Evolutionary conservation across 2,797 vertebrate genomes (phyloP), one percentile per base, ranked within the genome.

Genomic region (Tauraco hartlaubi): DNA sequence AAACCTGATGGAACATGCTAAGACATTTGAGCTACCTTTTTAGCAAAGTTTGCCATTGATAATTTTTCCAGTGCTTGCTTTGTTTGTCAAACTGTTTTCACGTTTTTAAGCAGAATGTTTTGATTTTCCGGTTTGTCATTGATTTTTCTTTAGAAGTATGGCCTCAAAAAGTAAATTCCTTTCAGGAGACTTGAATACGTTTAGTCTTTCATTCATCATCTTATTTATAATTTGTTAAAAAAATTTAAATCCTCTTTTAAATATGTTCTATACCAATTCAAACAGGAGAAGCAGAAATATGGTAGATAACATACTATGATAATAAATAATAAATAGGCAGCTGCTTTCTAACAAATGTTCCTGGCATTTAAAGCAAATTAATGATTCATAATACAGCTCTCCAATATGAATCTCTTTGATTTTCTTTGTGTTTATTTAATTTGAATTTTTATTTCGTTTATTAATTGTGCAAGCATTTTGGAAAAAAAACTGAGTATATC

Each of bases 311-410:
- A 89, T 29, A 10, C 23, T 91, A 28, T 74, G 43, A 72, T 59
- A 94, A 85, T 88, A 92, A 79, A 78, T 81, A 85, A 84, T 72
- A 94, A 93, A 83, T 28, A 84, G 39, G 52, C 86, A 90, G 12
- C n/a, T 88, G 23, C 64, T 93, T 80, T 69, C 23, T 73, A 51
- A 69, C 52, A 94, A 91, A 89, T 41, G 52, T 82, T 94, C n/a
- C 28, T 85, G 43, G 39, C 64, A 73, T 77, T 85, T 52, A 85
- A 33, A 94, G 69, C 37, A 95, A 92, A 75, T 72, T 37, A 61
- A 44, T 29, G 5, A 86, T 97, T 92, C 31, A 74, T 84, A 92
- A 82, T 39, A 75, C 71, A 67, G 8, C 16, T 61, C 76, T 85
- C 56, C 75, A 63, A 2, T 20, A 49, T 15, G 19, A 81, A 21